Evolutionary conservation across 2,888 invertebrate genomes (phyloP), one percentile per base, ranked within the genome.

Genomic region (Athalia rosae): DNA sequence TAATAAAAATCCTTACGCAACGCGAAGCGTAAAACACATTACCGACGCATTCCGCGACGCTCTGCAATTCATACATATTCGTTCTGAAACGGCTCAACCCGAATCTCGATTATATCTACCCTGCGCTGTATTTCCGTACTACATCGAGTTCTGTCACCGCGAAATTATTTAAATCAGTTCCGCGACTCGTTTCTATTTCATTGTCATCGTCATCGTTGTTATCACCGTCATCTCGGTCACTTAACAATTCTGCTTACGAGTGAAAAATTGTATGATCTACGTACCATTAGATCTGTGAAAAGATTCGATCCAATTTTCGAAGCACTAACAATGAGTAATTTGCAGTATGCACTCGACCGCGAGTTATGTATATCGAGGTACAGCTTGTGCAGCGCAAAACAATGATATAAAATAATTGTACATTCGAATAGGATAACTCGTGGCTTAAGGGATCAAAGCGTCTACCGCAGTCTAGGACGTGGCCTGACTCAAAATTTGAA

Each of bases 371-470:
- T n/a, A n/a, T n/a, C n/a, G n/a, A n/a, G n/a, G n/a, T n/a, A n/a
- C n/a, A n/a, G n/a, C n/a, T n/a, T n/a, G n/a, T n/a, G n/a, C n/a
- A n/a, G n/a, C n/a, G n/a, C n/a, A n/a, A n/a, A n/a, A n/a, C n/a
- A n/a, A n/a, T n/a, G n/a, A n/a, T n/a, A n/a, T n/a, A n/a, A n/a
- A n/a, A n/a, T n/a, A 53, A 50, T 53, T 41, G 67, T n/a, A 53
- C 67, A 67, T 67, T 50, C 53, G 41, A 28, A 50, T 53, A 67
- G 13, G 50, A 67, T 67, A 67, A 53, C 50, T 67, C 67, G 41
- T 67, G 71, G 58, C 56, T 71, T n/a, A 13, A 58, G 58, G 58
- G 58, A 71, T 71, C 71, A 56, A 71, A 71, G 71, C 13, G 71
- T 58, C 56, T 43, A 71, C 56, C 4, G 50, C 58, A 56, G 58